Evolutionary conservation across 2,888 invertebrate species (phyloP), one percentile per base, ranked within the genome.

Genomic region (Cantharis rustica): DNA sequence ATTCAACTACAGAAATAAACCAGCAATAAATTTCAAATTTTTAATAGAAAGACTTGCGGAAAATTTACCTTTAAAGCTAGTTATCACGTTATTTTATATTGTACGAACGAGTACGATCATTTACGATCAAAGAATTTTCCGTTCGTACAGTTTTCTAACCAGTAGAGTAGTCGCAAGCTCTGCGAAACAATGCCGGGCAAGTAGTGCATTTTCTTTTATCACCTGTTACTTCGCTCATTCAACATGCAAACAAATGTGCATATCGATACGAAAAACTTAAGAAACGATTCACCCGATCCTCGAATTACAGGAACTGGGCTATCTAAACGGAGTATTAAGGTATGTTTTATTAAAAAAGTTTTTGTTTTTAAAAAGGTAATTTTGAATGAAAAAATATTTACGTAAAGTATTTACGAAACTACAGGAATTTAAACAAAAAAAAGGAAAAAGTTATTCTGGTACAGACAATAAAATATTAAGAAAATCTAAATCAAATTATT

Each of bases 181-280:
- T 80, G 79, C 73, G 84, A 81, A 79, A 83, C 78, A 82, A 81
- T 82, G 81, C 80, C 81, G 79, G 75, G 68, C 66, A 76, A 74
- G 75, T 81, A 81, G 76, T 75, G 72, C 64, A 74, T 77, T 79
- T 75, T 77, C 68, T 23, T 78, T 47, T 77, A 73, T 72, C 82
- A 84, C 83, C 83, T 84, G 84, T 84, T 84, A 84, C 84, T 79
- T 80, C 78, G 69, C 68, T 68, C 73, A 63, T 68, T 61, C 71
- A 85, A 78, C 80, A 93, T 93, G 93, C 93, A 93, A 91, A 93
- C 93, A 61, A 93, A 93, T 88, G 93, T 93, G 82, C 93, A 93
- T 87, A 93, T 94, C 73, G 93, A 94, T 87, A 90, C 93, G 13
- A 93, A 93, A 87, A 91, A 90, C 82, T 88, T 93, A 74, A 90